Base-by-base conservation (phyloP, 2,113 vertebrate genomes). In the Protobothrops flavoviridis region DNA sequence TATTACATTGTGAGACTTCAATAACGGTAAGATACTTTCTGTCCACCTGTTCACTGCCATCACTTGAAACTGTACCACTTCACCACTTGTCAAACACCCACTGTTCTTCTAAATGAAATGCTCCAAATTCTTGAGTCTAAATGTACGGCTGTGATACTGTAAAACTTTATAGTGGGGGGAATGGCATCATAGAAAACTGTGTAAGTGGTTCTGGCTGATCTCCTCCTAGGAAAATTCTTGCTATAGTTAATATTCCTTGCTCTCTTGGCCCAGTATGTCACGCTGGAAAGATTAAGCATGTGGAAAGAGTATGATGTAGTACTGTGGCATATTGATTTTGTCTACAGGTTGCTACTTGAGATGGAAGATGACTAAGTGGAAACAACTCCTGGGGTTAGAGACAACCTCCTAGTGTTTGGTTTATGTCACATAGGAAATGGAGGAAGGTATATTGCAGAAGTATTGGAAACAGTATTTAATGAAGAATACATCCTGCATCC, bases 231-330 rank as follows among this genome's bases (percentile, higher is more conserved):
- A 64, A 86, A 90, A 50, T n/a, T 6, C 29, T 86, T 93, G 64
- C 48, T 59, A 29, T 15, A 26, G 39, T 29, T 29, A 52, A 88
- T 74, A 88, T 50, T 13, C 39, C 87, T 55, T 39, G 39, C 43
- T 93, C 52, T 24, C 24, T 23, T 39, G 48, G 4, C 15, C n/a
- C 4, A 43, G 23, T 55, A 74, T 26, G n/a, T 89, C 74, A 90
- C 12, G 29, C n/a, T 53, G 74, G 74, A 90, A 90, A 85, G 43
- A 39, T 29, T 61, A 64, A 45, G 45, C 24, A 53, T 89, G 61
- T n/a, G 92, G 55, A 93, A 85, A 93, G 7, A 64, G 29, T 90
- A 90, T 93, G 92, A 93, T 29, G 26, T 45, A 86, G 26, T 33
- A 52, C 69, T 50, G 88, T 87, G 21, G 69, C 23, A 86, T 90